phyloP scores from a whole-genome alignment of 2,888 invertebrate genomes.

The Portevinia maculata region DNA sequence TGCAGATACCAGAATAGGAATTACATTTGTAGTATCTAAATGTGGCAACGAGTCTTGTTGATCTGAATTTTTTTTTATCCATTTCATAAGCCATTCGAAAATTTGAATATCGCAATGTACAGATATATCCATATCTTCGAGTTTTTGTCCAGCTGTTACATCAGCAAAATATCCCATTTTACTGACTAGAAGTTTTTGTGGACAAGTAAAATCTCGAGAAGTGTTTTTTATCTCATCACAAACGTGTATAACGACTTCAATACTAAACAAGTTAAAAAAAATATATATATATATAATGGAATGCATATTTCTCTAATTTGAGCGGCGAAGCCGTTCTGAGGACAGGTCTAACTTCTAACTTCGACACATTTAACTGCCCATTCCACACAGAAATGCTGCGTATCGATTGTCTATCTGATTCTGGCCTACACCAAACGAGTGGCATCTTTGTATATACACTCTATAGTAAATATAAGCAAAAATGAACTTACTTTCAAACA shows the following conservation, averaged over 20 bases:
- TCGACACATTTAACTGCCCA: too few relatives aligned
- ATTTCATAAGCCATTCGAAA: constrained; percentile 98
- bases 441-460: too few relatives aligned
- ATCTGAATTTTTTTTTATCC: constrained; percentile 92
- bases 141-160: constrained; percentile 90
- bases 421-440: too few relatives aligned
- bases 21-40: constrained; percentile 92
- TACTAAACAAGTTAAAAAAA: constrained; percentile 82
- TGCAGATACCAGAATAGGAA: constrained; percentile 96
- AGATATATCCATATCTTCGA: constrained; percentile 97
- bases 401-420: too few relatives aligned
- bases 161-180: constrained; percentile 98
- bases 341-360: too few relatives aligned
- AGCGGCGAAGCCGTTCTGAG: too few relatives aligned
- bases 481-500: too few relatives aligned
- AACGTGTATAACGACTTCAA: constrained; percentile 96
- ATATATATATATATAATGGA: background rate
- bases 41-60: constrained; percentile 82
- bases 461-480: too few relatives aligned
- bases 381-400: too few relatives aligned
- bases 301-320: too few relatives aligned
- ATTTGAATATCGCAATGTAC: constrained; percentile 98
- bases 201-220: constrained; percentile 94
- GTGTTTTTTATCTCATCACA: constrained; percentile 96
- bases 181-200: constrained; percentile 91